Base-by-base conservation (phyloP, 2,113 vertebrate genomes). In the Morone saxatilis region DNA sequence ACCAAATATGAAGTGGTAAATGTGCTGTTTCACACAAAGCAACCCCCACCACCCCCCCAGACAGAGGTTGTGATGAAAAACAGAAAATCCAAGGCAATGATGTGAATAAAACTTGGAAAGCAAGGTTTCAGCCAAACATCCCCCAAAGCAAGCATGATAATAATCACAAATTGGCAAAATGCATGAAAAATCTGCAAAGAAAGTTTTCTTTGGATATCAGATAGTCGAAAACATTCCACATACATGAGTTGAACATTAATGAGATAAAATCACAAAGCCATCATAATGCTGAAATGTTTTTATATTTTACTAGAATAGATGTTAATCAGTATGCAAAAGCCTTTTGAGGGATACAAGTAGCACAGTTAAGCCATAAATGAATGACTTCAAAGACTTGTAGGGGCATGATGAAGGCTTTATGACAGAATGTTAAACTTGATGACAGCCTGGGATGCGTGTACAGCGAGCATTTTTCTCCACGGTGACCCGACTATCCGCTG, bases 211-310 rank as follows among this genome's bases (percentile, higher is more conserved):
- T 91, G 90, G 84, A 83, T 5, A 81, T 89, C 91, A 94, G 93
- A 96, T 94, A 95, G 93, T 94, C 79, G 50, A 78, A 61, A 87
- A 88, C 88, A 93, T 95, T 96, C 76, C 95, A 95, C 93, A 82
- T 86, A 89, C 56, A 86, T 69, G 83, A 88, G 86, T 60, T 77
- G 69, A 88, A 90, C 85, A 91, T 94, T 86, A 87, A 95, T 95
- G 92, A 87, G 88, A 86, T 84, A 78, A 60, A 91, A 95, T 95
- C 86, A 85, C 72, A 90, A 91, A 91, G 93, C 91, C 84, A 3
- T 85, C 91, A 88, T 89, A 70, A 91, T 83, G 88, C 56, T 71
- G 70, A 53, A 14, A 66, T 7, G 65, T 72, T 40, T 4, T 60
- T 12, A 38, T 48, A 85, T 43, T 50, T 6, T 45, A 73, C 67